phyloP scores from a whole-genome alignment of 2,797 vertebrate genomes.

The Danio albolineatus region DNA sequence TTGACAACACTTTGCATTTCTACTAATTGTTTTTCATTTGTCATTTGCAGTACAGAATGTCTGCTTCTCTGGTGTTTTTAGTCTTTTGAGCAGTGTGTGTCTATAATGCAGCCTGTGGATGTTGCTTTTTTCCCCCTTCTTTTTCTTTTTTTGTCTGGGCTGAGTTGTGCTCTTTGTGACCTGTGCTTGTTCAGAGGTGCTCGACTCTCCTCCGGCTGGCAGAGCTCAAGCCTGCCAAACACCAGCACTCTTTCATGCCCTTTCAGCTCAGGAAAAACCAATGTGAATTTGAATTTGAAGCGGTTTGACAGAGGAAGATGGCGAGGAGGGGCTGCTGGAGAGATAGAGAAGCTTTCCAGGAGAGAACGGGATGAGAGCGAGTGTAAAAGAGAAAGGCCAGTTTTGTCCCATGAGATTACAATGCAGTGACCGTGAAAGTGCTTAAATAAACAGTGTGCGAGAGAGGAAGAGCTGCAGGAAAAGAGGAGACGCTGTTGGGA shows the following conservation, averaged over 20 bases:
- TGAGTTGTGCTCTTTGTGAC: conserved; percentile 56
- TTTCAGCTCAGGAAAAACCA: conserved; percentile 46
- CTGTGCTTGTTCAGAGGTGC: conserved; percentile 56
- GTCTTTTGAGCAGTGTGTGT: conserved; percentile 38
- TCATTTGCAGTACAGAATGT: no score
- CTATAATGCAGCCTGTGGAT: conserved; percentile 24
- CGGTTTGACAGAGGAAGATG: conserved; percentile 79
- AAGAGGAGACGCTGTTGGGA: conserved; percentile 44
- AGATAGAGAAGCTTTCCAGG: conserved; percentile 64
- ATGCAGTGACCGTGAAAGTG: conserved; percentile 87
- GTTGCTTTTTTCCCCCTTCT: conserved; percentile 1
- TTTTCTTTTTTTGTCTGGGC: conserved; percentile 9
- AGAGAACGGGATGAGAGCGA: conserved; percentile 50
- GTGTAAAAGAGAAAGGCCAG: conserved; percentile 70
- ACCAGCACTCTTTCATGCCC: conserved; percentile 44
- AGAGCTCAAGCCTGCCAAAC: conserved; percentile 48
- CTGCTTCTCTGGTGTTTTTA: neutral
- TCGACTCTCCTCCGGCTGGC: conserved; percentile 46
- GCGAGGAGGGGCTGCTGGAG: conserved; percentile 59
- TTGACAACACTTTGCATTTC: no score
- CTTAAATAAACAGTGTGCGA: conserved; percentile 82
- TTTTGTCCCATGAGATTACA: conserved; percentile 82
- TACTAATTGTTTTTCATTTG: no score
- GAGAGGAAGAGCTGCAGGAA: conserved; percentile 34
- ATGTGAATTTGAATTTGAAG: conserved; percentile 76